These are phyloP conservation scores for Dermochelys coriacea DNA, from an alignment of 2,797 vertebrate genomes.

Conservation along the genomic window DNA sequence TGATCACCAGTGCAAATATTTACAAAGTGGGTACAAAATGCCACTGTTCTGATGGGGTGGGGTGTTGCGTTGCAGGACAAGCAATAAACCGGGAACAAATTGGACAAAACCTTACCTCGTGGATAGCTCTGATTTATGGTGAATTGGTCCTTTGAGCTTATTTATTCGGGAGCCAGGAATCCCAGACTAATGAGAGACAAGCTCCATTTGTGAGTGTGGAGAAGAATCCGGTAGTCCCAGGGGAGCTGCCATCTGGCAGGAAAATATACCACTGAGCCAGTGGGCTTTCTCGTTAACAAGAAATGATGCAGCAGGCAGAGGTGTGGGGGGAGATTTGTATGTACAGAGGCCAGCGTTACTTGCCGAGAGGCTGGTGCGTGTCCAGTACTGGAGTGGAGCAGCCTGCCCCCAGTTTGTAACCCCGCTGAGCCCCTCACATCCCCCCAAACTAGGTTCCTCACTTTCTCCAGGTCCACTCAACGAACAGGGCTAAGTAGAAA, in stretches of 20 bases:
- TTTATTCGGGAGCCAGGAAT: neutral
- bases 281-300: neutral
- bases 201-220: neutral
- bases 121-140: neutral
- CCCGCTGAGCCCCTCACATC: neutral
- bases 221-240: neutral
- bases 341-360: neutral
- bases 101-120: neutral
- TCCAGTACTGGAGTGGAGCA: neutral
- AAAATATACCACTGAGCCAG: neutral
- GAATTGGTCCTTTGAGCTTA: neutral
- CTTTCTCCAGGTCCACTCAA: neutral
- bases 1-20: neutral
- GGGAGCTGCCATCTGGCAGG: neutral
- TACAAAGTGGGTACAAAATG: neutral
- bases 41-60: neutral
- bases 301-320: neutral
- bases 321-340: neutral
- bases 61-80: neutral
- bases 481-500: neutral
- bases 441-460: neutral
- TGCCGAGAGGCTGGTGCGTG: neutral
- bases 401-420: neutral
- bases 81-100: neutral
- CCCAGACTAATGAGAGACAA: neutral